Conservation (phyloP, 2,797 vertebrate species). For the Leucoraja ocellata region DNA sequence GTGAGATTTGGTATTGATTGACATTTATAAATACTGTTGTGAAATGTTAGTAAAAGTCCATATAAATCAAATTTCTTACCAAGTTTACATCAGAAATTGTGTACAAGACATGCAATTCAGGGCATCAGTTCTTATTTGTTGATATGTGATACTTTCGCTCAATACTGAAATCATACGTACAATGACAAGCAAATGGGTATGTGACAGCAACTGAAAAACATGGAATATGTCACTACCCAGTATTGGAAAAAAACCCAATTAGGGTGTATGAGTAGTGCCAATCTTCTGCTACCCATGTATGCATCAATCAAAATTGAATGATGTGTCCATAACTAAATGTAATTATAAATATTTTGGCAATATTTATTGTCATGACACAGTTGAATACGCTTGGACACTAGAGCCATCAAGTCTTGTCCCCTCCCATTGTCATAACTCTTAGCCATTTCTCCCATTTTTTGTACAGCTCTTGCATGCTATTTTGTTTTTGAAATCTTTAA, state of each 20-base stretch:
- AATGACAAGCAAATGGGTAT: not conserved
- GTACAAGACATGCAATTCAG: not conserved
- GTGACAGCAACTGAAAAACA: not conserved
- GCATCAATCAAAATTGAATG: not conserved
- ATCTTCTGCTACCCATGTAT: not conserved
- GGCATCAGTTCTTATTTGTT: not conserved
- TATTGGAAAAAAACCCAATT: not conserved
- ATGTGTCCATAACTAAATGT: not conserved
- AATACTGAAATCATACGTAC: no score
- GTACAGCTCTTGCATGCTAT: not conserved
- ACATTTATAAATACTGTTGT: not conserved
- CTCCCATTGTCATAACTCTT: no score
- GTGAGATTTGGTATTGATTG: slow-evolving; percentile 52
- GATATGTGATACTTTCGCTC: not conserved
- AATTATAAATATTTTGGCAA: not conserved
- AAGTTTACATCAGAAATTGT: not conserved
- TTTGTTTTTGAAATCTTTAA: not conserved
- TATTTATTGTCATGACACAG: not conserved
- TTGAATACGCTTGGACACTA: not conserved
- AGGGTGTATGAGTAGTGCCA: not conserved
- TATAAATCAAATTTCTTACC: not conserved
- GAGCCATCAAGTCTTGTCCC: not conserved
- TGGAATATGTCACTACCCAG: not conserved
- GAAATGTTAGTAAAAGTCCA: not conserved
- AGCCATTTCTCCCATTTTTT: not conserved